Conservation (phyloP, 1,140 invertebrate genomes). For the Zelostemma sp. region DNA sequence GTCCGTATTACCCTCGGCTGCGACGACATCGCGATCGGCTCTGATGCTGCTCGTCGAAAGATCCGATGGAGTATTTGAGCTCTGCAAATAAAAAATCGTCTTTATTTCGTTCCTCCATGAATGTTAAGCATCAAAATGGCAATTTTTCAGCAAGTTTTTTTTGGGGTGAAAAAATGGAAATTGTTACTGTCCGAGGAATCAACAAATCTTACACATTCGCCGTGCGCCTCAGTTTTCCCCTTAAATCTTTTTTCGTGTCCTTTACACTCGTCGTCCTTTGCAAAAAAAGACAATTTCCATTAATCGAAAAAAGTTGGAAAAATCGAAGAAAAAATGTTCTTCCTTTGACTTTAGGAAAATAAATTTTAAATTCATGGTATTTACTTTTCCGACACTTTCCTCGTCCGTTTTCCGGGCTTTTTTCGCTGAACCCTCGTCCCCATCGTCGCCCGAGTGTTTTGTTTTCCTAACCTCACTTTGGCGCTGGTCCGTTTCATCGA, state of each 20-base stretch:
- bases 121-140: too few relatives aligned
- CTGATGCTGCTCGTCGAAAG: conserved; percentile 42
- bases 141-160: too few relatives aligned
- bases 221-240: too few relatives aligned
- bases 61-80: conserved; percentile 43
- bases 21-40: conserved; percentile 20
- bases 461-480: neutral
- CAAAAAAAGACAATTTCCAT: too few relatives aligned
- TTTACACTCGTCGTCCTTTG: too few relatives aligned
- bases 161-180: neutral
- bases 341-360: neutral
- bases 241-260: too few relatives aligned
- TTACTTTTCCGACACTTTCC: neutral
- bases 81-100: conserved; percentile 36
- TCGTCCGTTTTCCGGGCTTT: neutral
- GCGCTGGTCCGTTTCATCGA: neutral
- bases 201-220: too few relatives aligned
- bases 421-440: neutral
- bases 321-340: too few relatives aligned
- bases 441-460: neutral
- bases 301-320: too few relatives aligned
- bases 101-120: too few relatives aligned
- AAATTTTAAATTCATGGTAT: neutral
- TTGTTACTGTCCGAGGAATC: too few relatives aligned
- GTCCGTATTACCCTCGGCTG: conserved; percentile 34